Conservation (phyloP, 1,140 invertebrate species). For the Spodoptera litura region DNA sequence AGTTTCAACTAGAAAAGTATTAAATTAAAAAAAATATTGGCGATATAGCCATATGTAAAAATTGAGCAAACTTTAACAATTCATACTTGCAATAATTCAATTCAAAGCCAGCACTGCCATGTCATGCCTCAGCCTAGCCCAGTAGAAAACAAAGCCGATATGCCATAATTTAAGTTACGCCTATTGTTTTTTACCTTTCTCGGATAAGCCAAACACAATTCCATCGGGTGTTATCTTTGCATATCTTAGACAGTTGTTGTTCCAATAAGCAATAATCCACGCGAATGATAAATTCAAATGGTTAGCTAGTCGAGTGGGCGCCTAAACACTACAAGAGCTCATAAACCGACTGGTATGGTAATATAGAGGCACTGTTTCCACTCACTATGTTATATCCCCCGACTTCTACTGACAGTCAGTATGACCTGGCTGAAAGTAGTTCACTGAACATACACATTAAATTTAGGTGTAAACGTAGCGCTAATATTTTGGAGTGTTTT, state of each 20-base stretch:
- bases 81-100: slow-evolving; percentile 2
- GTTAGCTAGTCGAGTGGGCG: slow-evolving; percentile 75
- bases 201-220: slow-evolving; percentile 27
- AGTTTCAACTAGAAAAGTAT: too few species aligned
- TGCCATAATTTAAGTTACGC: slow-evolving; percentile 9
- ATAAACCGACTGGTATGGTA: slow-evolving; percentile 82
- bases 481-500: not conserved
- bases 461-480: not conserved
- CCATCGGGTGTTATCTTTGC: slow-evolving; percentile 57
- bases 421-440: slow-evolving; percentile 64
- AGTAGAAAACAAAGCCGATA: slow-evolving; percentile 18
- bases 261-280: slow-evolving; percentile 79
- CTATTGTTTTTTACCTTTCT: slow-evolving; percentile 30
- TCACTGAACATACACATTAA: slow-evolving; percentile 11
- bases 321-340: slow-evolving; percentile 80
- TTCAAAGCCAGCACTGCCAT: not conserved
- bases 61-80: too few species aligned
- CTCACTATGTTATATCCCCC: slow-evolving; percentile 68
- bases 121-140: slow-evolving; percentile 12
- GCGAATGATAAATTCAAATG: slow-evolving; percentile 81
- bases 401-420: slow-evolving; percentile 64
- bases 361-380: slow-evolving; percentile 68
- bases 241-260: slow-evolving; percentile 70
- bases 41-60: too few species aligned
- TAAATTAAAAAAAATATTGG: too few species aligned